phyloP scores from a whole-genome alignment of 1,140 invertebrate genomes.

The Scylla paramamosain region DNA sequence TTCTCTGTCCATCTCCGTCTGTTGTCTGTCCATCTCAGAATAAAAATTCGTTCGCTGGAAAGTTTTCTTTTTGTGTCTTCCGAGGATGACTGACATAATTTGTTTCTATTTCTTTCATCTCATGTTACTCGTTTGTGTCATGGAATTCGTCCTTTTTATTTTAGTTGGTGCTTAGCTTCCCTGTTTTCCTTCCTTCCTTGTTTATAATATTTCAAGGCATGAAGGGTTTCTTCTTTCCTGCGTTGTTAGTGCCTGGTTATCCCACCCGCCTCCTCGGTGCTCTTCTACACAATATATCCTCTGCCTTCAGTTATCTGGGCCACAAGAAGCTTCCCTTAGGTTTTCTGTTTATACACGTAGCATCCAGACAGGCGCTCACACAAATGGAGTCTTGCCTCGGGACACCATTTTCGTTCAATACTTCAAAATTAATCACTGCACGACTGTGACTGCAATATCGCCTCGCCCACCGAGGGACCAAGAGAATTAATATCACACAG shows the following conservation, averaged over 20 bases:
- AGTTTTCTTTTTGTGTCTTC: neutral
- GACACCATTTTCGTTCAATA: neutral
- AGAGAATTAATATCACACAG: slow-evolving; percentile 2
- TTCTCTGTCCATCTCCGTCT: neutral
- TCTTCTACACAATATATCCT: too few relatives aligned
- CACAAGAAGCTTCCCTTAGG: too few relatives aligned
- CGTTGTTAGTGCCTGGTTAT: too few relatives aligned
- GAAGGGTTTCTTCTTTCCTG: neutral
- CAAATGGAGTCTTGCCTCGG: neutral
- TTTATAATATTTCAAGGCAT: neutral
- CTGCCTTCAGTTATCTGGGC: too few relatives aligned
- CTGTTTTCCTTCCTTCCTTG: neutral
- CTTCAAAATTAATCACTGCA: neutral
- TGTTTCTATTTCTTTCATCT: neutral
- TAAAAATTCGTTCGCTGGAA: neutral
- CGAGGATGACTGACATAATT: neutral
- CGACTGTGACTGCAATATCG: slow-evolving; percentile 3
- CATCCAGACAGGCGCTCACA: neutral
- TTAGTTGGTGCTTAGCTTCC: neutral
- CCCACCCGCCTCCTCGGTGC: too few relatives aligned
- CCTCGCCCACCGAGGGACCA: neutral
- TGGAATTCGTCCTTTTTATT: slow-evolving; percentile 5
- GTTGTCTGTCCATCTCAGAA: neutral
- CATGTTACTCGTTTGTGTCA: neutral
- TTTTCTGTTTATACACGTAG: neutral